Conservation (phyloP, 2,113 vertebrate genomes). For the Struthidea cinerea region DNA sequence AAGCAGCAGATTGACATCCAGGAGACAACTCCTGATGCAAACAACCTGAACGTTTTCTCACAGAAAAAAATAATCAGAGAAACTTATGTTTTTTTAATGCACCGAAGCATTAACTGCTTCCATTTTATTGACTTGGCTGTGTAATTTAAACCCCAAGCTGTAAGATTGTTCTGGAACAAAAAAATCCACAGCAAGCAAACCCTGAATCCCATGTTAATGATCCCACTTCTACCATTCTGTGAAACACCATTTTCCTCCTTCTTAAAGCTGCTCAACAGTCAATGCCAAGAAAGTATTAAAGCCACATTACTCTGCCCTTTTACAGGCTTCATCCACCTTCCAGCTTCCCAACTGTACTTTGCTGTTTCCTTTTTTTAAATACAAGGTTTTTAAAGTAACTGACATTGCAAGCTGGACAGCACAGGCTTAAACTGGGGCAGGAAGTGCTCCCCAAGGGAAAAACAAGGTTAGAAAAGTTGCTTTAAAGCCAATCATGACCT, state of each 20-base stretch:
- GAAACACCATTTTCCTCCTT: background rate
- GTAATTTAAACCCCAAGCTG: background rate
- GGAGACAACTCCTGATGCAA: background rate
- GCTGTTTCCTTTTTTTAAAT: background rate
- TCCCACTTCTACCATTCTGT: background rate
- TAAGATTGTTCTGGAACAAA: background rate
- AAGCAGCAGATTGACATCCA: background rate
- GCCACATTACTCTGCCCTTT: background rate
- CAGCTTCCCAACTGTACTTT: background rate
- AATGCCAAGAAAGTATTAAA: background rate
- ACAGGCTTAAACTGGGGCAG: background rate
- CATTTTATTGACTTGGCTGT: background rate
- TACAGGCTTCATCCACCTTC: background rate
- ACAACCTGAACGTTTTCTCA: background rate
- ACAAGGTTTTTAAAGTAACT: background rate
- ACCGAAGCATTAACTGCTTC: background rate
- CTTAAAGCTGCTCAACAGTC: background rate
- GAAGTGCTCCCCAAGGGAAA: background rate
- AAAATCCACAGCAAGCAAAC: background rate
- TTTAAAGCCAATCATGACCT: background rate
- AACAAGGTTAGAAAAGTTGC: background rate
- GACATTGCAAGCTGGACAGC: background rate
- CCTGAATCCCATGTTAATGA: background rate
- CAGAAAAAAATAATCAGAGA: background rate
- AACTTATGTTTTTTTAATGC: background rate